phyloP scores from a whole-genome alignment of 2,113 vertebrate genomes.

The Eublepharis macularius region DNA sequence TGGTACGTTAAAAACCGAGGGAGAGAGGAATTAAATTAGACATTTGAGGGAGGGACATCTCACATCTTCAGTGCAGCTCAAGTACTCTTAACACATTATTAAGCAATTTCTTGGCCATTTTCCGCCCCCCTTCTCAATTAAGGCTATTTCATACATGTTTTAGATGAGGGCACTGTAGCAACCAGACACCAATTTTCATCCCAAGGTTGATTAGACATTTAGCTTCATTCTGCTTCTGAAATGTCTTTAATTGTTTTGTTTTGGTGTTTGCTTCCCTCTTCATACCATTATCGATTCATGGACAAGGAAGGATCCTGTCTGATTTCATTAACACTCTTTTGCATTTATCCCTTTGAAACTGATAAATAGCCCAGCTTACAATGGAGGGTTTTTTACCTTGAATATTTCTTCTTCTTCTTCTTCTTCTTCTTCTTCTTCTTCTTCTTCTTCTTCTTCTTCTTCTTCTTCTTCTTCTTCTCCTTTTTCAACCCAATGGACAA shows the following conservation, averaged over 20 bases:
- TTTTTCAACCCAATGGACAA: no score
- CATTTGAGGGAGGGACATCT: background rate
- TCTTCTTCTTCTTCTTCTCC: no score
- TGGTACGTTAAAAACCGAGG: background rate
- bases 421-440: no score
- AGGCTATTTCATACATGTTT: slow-evolving; percentile 37
- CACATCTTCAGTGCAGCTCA: slow-evolving; percentile 18
- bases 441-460: no score
- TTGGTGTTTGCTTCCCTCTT: background rate
- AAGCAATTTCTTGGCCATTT: slow-evolving; percentile 38
- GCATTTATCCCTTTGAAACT: slow-evolving; percentile 51
- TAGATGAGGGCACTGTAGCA: slow-evolving; percentile 40
- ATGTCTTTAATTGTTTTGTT: background rate
- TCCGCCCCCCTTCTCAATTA: slow-evolving; percentile 22
- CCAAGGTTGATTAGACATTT: slow-evolving; percentile 45
- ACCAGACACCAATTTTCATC: slow-evolving; percentile 45
- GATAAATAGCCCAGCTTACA: slow-evolving; percentile 22
- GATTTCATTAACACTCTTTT: slow-evolving; percentile 49
- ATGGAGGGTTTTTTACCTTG: no score
- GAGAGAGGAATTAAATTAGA: background rate
- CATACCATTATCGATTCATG: slow-evolving; percentile 32
- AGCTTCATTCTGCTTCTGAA: slow-evolving; percentile 1
- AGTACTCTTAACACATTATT: slow-evolving; percentile 26
- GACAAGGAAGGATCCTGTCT: slow-evolving; percentile 9
- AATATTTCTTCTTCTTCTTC: no score